phyloP scores from a whole-genome alignment of 1,140 invertebrate genomes.

The Hirudo medicinalis region DNA sequence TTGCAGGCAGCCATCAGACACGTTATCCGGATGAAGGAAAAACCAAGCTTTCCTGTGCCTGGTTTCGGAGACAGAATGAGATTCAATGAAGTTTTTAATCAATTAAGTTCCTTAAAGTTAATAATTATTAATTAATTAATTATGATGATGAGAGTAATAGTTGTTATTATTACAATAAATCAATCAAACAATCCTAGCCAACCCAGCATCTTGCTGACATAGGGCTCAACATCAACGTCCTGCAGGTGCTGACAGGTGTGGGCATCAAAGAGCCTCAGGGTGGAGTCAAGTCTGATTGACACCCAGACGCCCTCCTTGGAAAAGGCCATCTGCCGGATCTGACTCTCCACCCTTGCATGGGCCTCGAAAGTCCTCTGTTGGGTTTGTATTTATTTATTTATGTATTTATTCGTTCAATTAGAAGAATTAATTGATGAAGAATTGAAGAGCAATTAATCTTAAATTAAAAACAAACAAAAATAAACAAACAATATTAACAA shows the following conservation, averaged over 20 bases:
- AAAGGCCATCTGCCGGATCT: slow-evolving; percentile 78
- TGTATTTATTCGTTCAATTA: too few relatives aligned
- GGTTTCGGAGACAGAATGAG: background rate
- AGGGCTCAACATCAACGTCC: slow-evolving; percentile 97
- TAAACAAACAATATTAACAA: too few relatives aligned
- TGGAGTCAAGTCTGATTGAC: slow-evolving; percentile 83
- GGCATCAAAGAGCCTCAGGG: slow-evolving; percentile 80
- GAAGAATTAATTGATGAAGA: too few relatives aligned
- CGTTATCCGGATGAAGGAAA: slow-evolving; percentile 92
- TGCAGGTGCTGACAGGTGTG: slow-evolving; percentile 90
- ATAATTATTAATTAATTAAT: background rate
- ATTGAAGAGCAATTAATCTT: too few relatives aligned
- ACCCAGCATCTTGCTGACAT: slow-evolving; percentile 95
- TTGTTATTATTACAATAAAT: background rate
- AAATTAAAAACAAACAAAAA: too few relatives aligned
- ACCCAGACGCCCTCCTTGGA: slow-evolving; percentile 97
- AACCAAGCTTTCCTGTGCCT: slow-evolving; percentile 60
- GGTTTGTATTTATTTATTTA: background rate
- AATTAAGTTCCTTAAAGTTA: background rate
- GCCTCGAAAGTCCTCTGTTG: slow-evolving; percentile 18
- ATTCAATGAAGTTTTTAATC: background rate
- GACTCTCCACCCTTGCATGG: slow-evolving; percentile 79
- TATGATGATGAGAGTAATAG: too few relatives aligned
- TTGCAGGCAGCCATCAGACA: slow-evolving; percentile 83
- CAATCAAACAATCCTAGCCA: slow-evolving; percentile 22